phyloP scores from a whole-genome alignment of 2,113 vertebrate species.

The Oreochromis tanganicae region DNA sequence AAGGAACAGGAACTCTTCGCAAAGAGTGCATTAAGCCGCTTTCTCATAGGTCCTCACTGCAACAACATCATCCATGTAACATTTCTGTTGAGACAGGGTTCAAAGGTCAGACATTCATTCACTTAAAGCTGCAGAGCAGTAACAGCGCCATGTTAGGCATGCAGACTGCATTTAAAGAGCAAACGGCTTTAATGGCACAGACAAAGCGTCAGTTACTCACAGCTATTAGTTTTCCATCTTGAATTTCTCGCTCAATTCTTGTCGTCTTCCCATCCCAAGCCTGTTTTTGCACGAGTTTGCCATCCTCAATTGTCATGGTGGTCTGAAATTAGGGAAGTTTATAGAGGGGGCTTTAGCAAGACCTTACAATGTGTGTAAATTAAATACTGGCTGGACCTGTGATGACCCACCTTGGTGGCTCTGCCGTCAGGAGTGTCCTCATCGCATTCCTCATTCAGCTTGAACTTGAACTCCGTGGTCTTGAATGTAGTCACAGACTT shows the following conservation, averaged over 20 bases:
- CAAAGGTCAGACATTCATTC: neutral
- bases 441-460: constrained; percentile 81
- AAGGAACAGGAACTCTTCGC: neutral
- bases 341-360: neutral
- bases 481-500: constrained; percentile 84
- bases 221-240: constrained; percentile 52
- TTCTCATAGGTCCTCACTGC: constrained; percentile 81
- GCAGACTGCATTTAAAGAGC: neutral
- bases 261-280: constrained; percentile 59
- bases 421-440: constrained; percentile 86
- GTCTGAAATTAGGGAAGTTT: constrained; percentile 67
- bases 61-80: constrained; percentile 76
- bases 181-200: neutral
- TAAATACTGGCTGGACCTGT: neutral
- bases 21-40: constrained; percentile 48
- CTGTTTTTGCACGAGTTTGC: constrained; percentile 63
- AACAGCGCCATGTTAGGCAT: neutral
- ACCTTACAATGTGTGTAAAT: neutral
- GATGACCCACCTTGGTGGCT: constrained; percentile 76
- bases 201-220: constrained; percentile 32
- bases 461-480: constrained; percentile 81
- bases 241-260: constrained; percentile 46
- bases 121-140: neutral
- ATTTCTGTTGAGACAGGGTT: constrained; percentile 74
- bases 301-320: constrained; percentile 66